Base-by-base conservation (phyloP, 2,797 vertebrate genomes). In the Serranus cabrilla region DNA sequence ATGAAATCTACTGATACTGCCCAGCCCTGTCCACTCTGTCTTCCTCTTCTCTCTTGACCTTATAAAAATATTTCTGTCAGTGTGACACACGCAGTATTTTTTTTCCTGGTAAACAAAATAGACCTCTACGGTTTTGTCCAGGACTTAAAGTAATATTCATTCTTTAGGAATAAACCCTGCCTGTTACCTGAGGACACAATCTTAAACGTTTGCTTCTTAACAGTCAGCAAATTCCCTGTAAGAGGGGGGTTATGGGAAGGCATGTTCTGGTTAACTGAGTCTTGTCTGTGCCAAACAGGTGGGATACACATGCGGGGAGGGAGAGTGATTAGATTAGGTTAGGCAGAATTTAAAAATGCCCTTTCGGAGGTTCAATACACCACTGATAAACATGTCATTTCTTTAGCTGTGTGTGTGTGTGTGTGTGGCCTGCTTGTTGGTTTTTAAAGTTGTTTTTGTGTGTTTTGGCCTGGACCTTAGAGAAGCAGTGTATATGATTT, bases 41-140 rank as follows among this genome's bases (percentile, higher is more conserved):
- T 73, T 77, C 55, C 58, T 80, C 45, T 56, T 76, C 69, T 68
- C 20, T 71, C 46, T 55, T 71, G 34, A 77, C 52, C 69, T 76
- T 71, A 10, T 58, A 59, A 80, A 58, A 49, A 42, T 37, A 10
- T 57, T 40, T 63, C 5, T 34, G n/a, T 31, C 55, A 12, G n/a
- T 20, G 27, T 21, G 46, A 81, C 43, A 25, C 52, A 12, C 0
- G 73, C 11, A 2, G 4, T 51, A 21, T 59, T 34, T 59, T 63
- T 51, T 25, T 18, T 40, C 21, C 14, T 51, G 45, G 56, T 61
- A 73, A 85, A 84, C 17, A 43, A 82, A 14, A 71, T 52, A 45
- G 39, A 59, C 17, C 56, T 72, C 10, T 13, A 25, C 8, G 64
- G 16, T 57, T 34, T 58, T 64, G 25, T 68, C 37, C n/a, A 18